Evolutionary conservation across 2,113 vertebrate species (phyloP), one percentile per base, ranked within the genome.

Genomic region (Gavia stellata): DNA sequence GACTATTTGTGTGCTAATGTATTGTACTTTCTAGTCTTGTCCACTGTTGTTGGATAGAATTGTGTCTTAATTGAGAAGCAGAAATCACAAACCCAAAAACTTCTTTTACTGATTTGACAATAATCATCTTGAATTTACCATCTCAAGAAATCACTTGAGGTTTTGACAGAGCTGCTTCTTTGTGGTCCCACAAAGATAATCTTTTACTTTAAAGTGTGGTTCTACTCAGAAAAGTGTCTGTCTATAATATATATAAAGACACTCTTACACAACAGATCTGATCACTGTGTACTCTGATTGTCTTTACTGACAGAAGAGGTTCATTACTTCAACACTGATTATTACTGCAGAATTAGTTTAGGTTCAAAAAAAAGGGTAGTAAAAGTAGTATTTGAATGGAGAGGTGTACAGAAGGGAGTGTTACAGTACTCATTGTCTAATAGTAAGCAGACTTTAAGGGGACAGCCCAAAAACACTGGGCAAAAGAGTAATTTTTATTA

Each of bases 131-230:
- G 50, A 81, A 71, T 86, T 84, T 86, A 74, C 68, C 31, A 40
- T 55, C 55, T 87, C 62, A 61, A 21, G 63, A 86, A 94, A 71
- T 29, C 34, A 45, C 20, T 40, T 73, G 55, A 72, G 49, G 40
- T 92, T 94, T 93, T 94, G 75, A 86, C 61, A 71, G 66, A 93
- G 45, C 55, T 86, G 47, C 33, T 92, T 7, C 78, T 88, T 88
- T 84, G 50, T 71, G 61, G 52, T 86, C 31, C 17, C 49, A 86
- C 1, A 1, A 91, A 91, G 86, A 67, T 49, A 65, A 50, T 74
- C 21, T 33, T 81, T 55, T 80, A 59, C 50, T 93, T 65, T 58
- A 33, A 81, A 81, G n/a, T 36, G 44, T 34, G n/a, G 12, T 85
- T 79, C 38, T 72, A 26, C 34, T 77, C 14, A 65, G 62, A 59